A percentile compares a stretch with the other conserved stretches of the same genome.
Evolutionary conservation across 2,113 vertebrate genomes (phyloP).

Genomic region (Bucco capensis): DNA sequence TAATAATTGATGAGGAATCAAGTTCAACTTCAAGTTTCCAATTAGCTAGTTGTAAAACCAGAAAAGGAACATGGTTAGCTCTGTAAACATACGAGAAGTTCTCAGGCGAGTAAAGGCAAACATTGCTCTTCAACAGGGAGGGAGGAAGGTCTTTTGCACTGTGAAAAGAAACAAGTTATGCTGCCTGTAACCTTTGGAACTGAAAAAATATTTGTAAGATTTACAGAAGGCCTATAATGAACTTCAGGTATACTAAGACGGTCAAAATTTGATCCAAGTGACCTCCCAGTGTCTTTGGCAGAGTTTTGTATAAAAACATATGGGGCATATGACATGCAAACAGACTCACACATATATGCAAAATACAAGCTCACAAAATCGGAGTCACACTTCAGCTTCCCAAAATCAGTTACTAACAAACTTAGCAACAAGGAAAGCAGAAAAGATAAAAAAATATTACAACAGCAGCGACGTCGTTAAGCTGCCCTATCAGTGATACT

Average conservation of each 20-base stretch:
- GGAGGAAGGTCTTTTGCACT: neutral
- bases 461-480: neutral
- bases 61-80: neutral
- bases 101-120: neutral
- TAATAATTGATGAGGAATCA: neutral
- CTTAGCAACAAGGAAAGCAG: neutral
- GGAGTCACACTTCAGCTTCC: neutral
- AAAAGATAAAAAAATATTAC: neutral
- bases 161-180: neutral
- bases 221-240: neutral
- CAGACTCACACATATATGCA: neutral
- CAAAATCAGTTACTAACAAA: neutral
- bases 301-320: neutral
- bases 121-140: accelerated
- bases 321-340: neutral
- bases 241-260: neutral
- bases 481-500: neutral
- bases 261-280: neutral
- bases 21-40: neutral
- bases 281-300: neutral
- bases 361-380: neutral
- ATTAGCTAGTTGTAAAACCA: neutral
- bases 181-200: neutral
- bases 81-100: neutral
- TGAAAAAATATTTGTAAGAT: neutral